Base-by-base conservation (phyloP, 2,113 vertebrate genomes). In the Trichechus manatus region DNA sequence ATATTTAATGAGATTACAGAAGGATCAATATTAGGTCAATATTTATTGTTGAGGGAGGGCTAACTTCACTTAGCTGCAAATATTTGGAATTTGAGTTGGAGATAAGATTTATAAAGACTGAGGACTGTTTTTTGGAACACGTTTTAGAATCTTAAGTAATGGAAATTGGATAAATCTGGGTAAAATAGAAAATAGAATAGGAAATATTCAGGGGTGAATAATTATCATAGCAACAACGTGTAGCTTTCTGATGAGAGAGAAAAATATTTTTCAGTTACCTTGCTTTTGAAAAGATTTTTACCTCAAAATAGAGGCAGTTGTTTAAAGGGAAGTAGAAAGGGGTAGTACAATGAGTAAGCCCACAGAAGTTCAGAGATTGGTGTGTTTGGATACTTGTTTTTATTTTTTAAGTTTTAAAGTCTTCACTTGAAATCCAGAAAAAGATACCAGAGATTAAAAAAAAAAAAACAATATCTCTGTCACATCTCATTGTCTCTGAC, bases 151-250 rank as follows among this genome's bases (percentile, higher is more conserved):
- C 9, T 3, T 44, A 6, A 75, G 8, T 78, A 29, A 72, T 64
- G 39, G n/a, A 72, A 84, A 47, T 63, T 9, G 31, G 63, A 25
- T 96, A 9, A 92, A 61, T 94, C 61, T 90, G 36, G 53, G 31
- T 64, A 29, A 93, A 92, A 64, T 25, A 78, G 90, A 97, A 96
- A 68, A 33, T 22, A 77, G 29, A 42, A 56, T 87, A 66, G 47
- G 22, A 80, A 85, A 14, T 75, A 68, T 75, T 92, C 56, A 80
- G 61, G 19, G 14, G 9, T 85, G 72, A 59, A 13, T 74, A 85
- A 68, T 92, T 89, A 75, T 74, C 33, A 50, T 56, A 89, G 39
- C 36, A 56, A 25, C 10, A 81, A 39, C 3, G 39, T 53, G 39
- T 8, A 89, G 44, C 31, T 86, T 85, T 96, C 36, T 92, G n/a